A percentile compares a stretch with the other conserved stretches of the same genome.
These are phyloP conservation scores for Aphelenchoides besseyi DNA, from an alignment of 1,140 invertebrate species.

Conservation along the genomic window DNA sequence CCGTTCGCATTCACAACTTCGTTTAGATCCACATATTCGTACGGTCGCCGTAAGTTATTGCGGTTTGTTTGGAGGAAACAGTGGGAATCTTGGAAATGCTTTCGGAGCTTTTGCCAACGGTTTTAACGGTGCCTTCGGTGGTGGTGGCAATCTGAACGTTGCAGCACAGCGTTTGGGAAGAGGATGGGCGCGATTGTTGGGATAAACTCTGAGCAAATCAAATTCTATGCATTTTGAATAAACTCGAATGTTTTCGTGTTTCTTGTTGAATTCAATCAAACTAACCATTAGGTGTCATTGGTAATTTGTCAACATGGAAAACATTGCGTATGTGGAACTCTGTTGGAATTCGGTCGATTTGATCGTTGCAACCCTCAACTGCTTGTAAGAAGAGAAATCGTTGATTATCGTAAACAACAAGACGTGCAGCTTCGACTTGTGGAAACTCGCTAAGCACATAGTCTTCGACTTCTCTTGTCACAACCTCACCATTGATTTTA, in stretches of 20 bases:
- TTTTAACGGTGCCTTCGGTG: neutral
- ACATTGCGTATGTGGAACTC: neutral
- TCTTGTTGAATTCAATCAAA: conserved; percentile 13
- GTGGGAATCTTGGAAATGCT: neutral
- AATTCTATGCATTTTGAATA: neutral
- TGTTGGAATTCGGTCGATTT: neutral
- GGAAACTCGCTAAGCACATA: neutral
- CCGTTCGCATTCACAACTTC: neutral
- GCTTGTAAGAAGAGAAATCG: conserved; percentile 1
- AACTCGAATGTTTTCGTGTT: too few relatives aligned
- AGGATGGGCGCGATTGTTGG: neutral
- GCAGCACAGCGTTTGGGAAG: neutral
- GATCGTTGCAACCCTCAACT: neutral
- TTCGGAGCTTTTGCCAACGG: neutral
- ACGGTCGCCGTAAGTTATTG: neutral
- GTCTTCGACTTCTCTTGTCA: conserved; percentile 17
- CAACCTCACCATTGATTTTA: conserved; percentile 18
- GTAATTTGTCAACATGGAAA: conserved; percentile 7
- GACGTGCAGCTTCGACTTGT: neutral
- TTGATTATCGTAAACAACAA: conserved; percentile 4
- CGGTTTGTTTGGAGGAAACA: neutral
- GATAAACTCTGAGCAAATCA: neutral
- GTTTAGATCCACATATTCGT: neutral
- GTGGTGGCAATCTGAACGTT: neutral
- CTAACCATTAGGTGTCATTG: conserved; percentile 11